A percentile compares a stretch with the other conserved stretches of the same genome.
phyloP scores from a whole-genome alignment of 2,888 invertebrate genomes.

The Lepidochrysops patricia region DNA sequence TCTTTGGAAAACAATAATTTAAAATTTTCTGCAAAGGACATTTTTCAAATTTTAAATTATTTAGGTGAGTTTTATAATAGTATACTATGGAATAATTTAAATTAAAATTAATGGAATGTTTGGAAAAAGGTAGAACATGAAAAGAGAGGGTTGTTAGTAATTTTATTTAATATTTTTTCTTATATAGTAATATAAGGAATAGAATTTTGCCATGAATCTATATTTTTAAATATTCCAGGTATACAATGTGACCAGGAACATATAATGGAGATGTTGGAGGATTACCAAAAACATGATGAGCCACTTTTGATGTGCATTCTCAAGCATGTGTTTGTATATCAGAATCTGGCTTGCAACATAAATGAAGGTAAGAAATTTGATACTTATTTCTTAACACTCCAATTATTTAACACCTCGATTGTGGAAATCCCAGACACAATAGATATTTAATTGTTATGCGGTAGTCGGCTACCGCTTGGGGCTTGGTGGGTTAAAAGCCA shows the following conservation, averaged over 20 bases:
- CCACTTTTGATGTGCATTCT: slow-evolving; percentile 53
- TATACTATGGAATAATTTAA: no score
- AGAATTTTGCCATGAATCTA: not conserved
- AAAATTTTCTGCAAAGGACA: slow-evolving; percentile 56
- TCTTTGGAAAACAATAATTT: slow-evolving; percentile 31
- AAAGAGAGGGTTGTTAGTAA: no score
- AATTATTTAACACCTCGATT: no score
- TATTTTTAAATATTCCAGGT: slow-evolving; percentile 36
- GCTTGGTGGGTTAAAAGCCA: no score
- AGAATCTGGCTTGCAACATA: slow-evolving; percentile 17
- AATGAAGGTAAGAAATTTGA: slow-evolving; percentile 28
- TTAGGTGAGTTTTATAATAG: slow-evolving; percentile 39
- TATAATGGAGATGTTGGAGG: slow-evolving; percentile 40
- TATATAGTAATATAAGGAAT: no score
- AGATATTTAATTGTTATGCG: no score
- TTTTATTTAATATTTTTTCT: not conserved
- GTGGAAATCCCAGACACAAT: no score
- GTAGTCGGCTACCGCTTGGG: no score
- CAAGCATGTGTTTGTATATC: slow-evolving; percentile 38
- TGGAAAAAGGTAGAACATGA: no score
- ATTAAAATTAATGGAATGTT: no score
- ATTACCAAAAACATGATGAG: slow-evolving; percentile 38
- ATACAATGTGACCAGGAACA: slow-evolving; percentile 53
- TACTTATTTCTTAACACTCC: not conserved
- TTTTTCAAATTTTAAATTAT: slow-evolving; percentile 65